Conservation (phyloP, 2,113 vertebrate species). For the Urocynchramus pylzowi region DNA sequence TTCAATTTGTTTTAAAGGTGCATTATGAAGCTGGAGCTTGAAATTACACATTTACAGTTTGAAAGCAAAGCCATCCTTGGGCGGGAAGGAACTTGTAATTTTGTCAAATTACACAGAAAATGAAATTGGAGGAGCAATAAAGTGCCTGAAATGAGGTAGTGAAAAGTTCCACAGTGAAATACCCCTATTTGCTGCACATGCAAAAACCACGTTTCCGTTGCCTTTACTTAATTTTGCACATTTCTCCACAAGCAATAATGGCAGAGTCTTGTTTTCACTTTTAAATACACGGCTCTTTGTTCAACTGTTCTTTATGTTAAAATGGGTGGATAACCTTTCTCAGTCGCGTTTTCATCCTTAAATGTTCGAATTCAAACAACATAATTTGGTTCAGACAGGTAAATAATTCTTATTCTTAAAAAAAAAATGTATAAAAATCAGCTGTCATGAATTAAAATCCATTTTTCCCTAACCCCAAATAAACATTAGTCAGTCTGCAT, state of each 20-base stretch:
- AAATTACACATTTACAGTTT: slow-evolving; percentile 21
- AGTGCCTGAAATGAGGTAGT: slow-evolving; percentile 32
- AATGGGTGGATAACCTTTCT: neutral
- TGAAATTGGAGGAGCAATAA: slow-evolving; percentile 48
- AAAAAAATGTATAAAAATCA: neutral
- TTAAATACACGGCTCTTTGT: slow-evolving; percentile 15
- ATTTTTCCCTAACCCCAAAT: slow-evolving; percentile 40
- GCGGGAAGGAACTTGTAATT: slow-evolving; percentile 36
- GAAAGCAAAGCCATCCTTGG: neutral
- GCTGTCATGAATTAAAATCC: slow-evolving; percentile 42
- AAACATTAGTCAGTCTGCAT: slow-evolving; percentile 26
- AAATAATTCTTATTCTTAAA: slow-evolving; percentile 5
- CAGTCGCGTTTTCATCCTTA: neutral
- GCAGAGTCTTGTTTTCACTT: neutral
- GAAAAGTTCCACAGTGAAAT: slow-evolving; percentile 24
- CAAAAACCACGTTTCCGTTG: neutral
- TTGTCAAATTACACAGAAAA: slow-evolving; percentile 50
- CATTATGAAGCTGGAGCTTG: neutral
- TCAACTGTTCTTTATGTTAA: neutral
- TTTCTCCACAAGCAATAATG: neutral
- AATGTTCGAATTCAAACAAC: neutral
- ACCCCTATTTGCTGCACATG: neutral
- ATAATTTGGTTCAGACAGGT: slow-evolving; percentile 33
- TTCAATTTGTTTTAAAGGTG: slow-evolving; percentile 28
- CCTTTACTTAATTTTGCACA: neutral